These are phyloP conservation scores for Tamias sibiricus DNA, from an alignment of 2,113 vertebrate species.

Conservation along the genomic window DNA sequence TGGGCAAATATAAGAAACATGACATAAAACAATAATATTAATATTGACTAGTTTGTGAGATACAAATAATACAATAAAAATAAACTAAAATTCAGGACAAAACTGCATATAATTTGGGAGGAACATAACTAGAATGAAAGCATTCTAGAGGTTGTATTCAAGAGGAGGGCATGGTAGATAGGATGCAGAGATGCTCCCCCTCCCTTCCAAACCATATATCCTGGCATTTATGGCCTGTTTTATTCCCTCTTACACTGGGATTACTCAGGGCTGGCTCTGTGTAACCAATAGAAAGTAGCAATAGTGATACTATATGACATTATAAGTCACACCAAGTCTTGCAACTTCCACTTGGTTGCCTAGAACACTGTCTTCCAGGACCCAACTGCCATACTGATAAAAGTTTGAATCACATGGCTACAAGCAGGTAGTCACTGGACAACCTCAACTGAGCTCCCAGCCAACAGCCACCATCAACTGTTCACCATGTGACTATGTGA, in stretches of 20 bases:
- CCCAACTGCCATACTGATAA: background rate
- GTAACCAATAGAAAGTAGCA: background rate
- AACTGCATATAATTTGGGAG: background rate
- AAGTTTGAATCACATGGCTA: background rate
- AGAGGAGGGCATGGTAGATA: background rate
- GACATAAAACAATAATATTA: background rate
- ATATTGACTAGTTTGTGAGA: background rate
- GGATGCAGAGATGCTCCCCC: background rate
- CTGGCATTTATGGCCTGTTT: background rate
- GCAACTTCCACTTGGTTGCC: background rate
- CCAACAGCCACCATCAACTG: background rate
- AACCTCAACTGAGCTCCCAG: background rate
- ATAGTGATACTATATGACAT: background rate
- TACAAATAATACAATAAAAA: background rate
- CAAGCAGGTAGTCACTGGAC: background rate
- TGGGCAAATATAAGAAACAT: background rate
- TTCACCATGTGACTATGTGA: no score
- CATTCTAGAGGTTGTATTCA: background rate
- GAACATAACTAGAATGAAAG: background rate
- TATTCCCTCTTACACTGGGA: background rate
- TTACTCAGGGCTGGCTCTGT: background rate
- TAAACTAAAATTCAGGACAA: slow-evolving; percentile 9
- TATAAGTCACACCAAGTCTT: background rate
- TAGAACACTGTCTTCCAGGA: background rate
- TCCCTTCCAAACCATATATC: background rate